Evolutionary conservation across 2,888 invertebrate genomes (phyloP).

Genomic region (Willowsia nigromaculata): DNA sequence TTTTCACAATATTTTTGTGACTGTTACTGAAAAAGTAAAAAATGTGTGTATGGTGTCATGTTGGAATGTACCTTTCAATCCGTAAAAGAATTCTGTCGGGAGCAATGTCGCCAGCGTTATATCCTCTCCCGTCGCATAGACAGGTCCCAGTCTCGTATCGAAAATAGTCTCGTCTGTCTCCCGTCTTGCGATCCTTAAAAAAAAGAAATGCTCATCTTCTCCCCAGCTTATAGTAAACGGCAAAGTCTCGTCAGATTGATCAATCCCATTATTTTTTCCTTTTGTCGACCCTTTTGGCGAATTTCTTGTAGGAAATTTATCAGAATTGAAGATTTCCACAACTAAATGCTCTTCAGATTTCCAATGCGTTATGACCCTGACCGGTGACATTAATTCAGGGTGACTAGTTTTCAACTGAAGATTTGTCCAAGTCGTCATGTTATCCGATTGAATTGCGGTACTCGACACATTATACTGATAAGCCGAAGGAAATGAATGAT

Average conservation of each 20-base stretch:
- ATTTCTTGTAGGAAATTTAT: slow-evolving; percentile 25
- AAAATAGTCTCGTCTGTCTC: slow-evolving; percentile 72
- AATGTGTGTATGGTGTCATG: background rate
- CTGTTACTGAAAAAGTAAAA: too few species aligned
- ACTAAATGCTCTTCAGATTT: slow-evolving; percentile 61
- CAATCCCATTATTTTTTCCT: background rate
- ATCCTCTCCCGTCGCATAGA: slow-evolving; percentile 47
- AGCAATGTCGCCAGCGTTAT: slow-evolving; percentile 70
- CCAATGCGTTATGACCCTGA: slow-evolving; percentile 63
- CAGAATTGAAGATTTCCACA: slow-evolving; percentile 65
- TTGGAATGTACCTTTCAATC: slow-evolving; percentile 74
- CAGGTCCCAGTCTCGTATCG: slow-evolving; percentile 76
- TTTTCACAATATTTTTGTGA: too few species aligned
- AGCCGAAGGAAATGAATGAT: slow-evolving; percentile 82
- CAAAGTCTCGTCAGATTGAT: background rate
- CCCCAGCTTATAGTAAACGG: slow-evolving; percentile 50
- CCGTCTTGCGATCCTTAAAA: slow-evolving; percentile 62
- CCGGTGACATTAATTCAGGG: slow-evolving; percentile 47
- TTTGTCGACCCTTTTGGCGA: background rate
- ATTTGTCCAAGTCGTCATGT: background rate
- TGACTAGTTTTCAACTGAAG: slow-evolving; percentile 2
- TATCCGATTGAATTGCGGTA: background rate
- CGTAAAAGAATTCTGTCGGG: slow-evolving; percentile 74
- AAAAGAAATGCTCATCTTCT: slow-evolving; percentile 65
- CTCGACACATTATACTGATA: slow-evolving; percentile 80